Conservation (phyloP, 1,140 invertebrate genomes). For the Nebria ingens region DNA sequence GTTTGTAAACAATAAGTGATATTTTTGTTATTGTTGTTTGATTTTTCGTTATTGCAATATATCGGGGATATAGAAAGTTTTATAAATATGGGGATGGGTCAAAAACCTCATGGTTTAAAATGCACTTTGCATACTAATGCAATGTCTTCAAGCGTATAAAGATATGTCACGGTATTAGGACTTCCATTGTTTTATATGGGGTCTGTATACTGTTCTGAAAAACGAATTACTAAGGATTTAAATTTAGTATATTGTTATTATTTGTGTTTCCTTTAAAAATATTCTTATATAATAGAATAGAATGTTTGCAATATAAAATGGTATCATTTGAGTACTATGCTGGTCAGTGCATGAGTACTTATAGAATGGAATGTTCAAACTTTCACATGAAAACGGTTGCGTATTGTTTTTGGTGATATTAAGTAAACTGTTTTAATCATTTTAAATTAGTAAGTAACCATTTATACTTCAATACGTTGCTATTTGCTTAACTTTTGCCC, state of each 20-base stretch:
- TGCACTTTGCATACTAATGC: neutral
- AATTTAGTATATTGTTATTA: too few relatives aligned
- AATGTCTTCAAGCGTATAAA: neutral
- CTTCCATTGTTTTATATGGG: neutral
- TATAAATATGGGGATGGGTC: neutral
- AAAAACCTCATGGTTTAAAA: conserved; percentile 1
- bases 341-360: neutral
- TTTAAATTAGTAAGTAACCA: too few relatives aligned
- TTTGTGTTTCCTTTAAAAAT: too few relatives aligned
- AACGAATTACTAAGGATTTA: too few relatives aligned
- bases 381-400: neutral
- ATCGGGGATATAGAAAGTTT: too few relatives aligned
- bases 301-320: neutral
- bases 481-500: too few relatives aligned
- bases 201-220: neutral
- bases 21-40: too few relatives aligned
- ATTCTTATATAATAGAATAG: too few relatives aligned
- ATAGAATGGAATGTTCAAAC: neutral
- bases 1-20: neutral
- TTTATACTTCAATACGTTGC: too few relatives aligned
- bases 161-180: neutral
- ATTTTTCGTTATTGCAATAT: neutral
- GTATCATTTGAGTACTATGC: neutral
- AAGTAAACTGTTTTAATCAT: too few relatives aligned
- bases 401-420: conserved; percentile 1